phyloP scores from a whole-genome alignment of 2,797 vertebrate species.

The Cynopterus sphinx region DNA sequence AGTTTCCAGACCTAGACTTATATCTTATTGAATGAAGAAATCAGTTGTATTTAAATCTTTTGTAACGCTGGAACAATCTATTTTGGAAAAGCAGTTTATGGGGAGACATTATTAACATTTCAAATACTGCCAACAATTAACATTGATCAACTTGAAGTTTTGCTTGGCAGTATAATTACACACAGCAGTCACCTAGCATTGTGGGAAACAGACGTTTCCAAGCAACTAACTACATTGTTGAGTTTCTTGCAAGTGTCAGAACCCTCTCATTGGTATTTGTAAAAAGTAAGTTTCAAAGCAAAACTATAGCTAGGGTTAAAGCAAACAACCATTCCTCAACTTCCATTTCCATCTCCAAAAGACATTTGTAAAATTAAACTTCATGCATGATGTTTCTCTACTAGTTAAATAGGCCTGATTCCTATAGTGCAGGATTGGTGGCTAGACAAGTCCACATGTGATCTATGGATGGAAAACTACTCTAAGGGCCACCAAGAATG shows the following conservation, averaged over 20 bases:
- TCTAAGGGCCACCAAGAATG: background rate
- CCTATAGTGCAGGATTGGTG: background rate
- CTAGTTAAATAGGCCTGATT: conserved; percentile 6
- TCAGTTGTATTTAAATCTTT: conserved; percentile 57
- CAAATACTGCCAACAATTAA: conserved; percentile 69
- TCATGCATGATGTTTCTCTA: background rate
- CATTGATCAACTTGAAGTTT: conserved; percentile 64
- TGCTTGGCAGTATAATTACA: conserved; percentile 54
- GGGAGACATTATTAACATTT: conserved; percentile 65
- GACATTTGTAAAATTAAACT: conserved; percentile 51
- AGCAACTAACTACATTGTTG: conserved; percentile 78
- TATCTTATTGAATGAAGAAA: conserved; percentile 58
- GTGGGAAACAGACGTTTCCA: conserved; percentile 76
- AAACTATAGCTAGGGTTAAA: conserved; percentile 52
- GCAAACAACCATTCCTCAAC: background rate
- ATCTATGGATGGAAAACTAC: background rate
- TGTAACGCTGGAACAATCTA: conserved; percentile 47
- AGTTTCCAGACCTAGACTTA: conserved; percentile 57
- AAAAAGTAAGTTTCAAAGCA: conserved; percentile 62
- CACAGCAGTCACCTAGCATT: conserved; percentile 74
- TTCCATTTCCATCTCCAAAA: conserved; percentile 48
- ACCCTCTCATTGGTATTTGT: conserved; percentile 62
- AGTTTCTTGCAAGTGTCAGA: conserved; percentile 68
- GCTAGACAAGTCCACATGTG: background rate
- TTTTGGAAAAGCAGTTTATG: conserved; percentile 55